Percentiles rank a stretch among this genome's conserved stretches.
phyloP scores from a whole-genome alignment of 2,113 vertebrate genomes.

The Vulpes lagopus region DNA sequence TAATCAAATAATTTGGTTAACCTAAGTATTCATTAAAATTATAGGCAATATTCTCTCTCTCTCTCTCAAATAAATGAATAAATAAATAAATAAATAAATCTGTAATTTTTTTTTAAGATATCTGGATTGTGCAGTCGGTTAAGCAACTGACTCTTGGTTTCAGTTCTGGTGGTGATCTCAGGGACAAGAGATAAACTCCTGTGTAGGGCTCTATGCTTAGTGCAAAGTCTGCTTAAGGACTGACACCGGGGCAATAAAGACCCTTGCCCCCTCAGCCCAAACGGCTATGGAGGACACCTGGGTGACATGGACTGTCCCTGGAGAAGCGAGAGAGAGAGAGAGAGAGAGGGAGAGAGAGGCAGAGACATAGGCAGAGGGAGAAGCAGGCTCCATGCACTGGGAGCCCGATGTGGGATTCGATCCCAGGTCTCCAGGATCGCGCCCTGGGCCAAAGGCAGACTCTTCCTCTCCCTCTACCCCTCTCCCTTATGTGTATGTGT shows the following conservation, averaged over 20 bases:
- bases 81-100: not conserved
- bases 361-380: too few relatives aligned
- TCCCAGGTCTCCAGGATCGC: too few relatives aligned
- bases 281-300: too few relatives aligned
- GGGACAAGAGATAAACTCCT: not conserved
- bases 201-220: not conserved
- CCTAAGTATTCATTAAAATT: conserved; percentile 65
- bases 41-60: conserved; percentile 50
- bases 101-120: too few relatives aligned
- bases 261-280: too few relatives aligned
- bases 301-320: too few relatives aligned
- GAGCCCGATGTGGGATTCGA: too few relatives aligned
- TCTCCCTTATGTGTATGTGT: not conserved
- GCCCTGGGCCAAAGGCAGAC: too few relatives aligned
- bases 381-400: too few relatives aligned
- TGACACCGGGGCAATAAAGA: too few relatives aligned
- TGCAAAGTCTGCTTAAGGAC: not conserved
- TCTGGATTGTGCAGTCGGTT: not conserved
- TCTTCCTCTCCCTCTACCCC: not conserved
- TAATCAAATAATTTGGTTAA: conserved; percentile 73
- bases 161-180: not conserved
- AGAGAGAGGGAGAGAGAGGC: too few relatives aligned
- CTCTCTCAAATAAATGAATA: not conserved
- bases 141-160: not conserved
- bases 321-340: too few relatives aligned